phyloP scores from a whole-genome alignment of 1,140 invertebrate species.

The Cyclina sinensis region DNA sequence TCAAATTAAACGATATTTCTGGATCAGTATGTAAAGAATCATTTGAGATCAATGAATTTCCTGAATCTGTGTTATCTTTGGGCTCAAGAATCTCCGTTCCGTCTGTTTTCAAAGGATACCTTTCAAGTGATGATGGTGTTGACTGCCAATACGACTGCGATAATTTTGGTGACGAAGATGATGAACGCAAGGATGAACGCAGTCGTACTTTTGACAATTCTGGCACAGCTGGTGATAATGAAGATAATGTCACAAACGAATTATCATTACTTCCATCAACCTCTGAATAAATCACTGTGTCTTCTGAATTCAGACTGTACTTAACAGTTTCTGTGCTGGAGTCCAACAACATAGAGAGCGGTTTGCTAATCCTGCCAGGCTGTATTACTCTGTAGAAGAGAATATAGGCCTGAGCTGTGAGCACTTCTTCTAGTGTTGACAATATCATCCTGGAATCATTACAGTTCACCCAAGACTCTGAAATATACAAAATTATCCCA shows the following conservation, averaged over 20 bases:
- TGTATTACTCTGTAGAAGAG: slow-evolving; percentile 76
- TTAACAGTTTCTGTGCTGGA: neutral
- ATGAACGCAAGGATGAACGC: neutral
- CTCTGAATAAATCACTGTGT: slow-evolving; percentile 11
- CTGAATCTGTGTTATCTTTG: slow-evolving; percentile 37
- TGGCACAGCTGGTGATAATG: neutral
- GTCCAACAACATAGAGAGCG: neutral
- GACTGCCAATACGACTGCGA: neutral
- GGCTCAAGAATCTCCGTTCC: slow-evolving; percentile 29
- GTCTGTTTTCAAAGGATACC: neutral
- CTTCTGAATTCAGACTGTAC: slow-evolving; percentile 38
- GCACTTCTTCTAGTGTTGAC: slow-evolving; percentile 75
- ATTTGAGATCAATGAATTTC: slow-evolving; percentile 12
- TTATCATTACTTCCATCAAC: neutral
- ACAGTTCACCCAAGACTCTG: slow-evolving; percentile 82
- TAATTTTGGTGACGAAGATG: neutral
- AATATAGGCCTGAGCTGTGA: slow-evolving; percentile 81
- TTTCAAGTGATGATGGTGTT: neutral
- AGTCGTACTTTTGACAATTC: neutral
- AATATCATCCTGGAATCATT: slow-evolving; percentile 80
- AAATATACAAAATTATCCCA: slow-evolving; percentile 29
- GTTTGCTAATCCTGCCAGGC: neutral
- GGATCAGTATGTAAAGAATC: slow-evolving; percentile 63
- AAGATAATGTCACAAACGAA: neutral
- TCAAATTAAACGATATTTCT: slow-evolving; percentile 74